Base-by-base conservation (phyloP, 2,888 invertebrate species). In the Hoplodrina blanda region DNA sequence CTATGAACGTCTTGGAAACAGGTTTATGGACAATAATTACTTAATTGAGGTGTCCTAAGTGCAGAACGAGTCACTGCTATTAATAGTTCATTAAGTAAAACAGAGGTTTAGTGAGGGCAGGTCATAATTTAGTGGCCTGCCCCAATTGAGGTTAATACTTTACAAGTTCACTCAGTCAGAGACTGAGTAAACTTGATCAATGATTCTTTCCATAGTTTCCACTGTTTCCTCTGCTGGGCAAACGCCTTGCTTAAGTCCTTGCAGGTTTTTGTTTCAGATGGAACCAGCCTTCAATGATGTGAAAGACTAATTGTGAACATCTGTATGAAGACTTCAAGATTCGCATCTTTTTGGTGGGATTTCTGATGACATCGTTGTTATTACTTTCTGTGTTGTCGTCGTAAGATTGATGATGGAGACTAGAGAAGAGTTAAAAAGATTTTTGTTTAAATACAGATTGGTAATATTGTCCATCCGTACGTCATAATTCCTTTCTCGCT, bases 11-110 rank as follows among this genome's bases (percentile, higher is more conserved):
- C 57, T 78, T 59, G 75, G 66, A 59, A 69, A 79, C 57, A 66
- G 60, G 59, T 85, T 87, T 83, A 85, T 78, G 69, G 73, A 59
- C 68, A 73, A 81, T 88, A 81, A 84, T 80, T 62, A 77, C 73
- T 82, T 84, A 78, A 84, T 76, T 66, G 52, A 69, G 49, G 25
- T 25, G 52, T 57, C 55, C 44, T 73, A 52, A 59, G 25, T 71
- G 50, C 44, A 63, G 37, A 69, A 25, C 44, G 33, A 56, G 20
- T 7, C 50, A 57, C 49, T 65, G 64, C n/a, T 59, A 75, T 73
- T 73, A 76, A 70, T 73, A 65, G 61, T 70, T 77, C 54, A 81
- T 69, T 75, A 76, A 64, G 44, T 79, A 50, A 66, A 81, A 64
- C 46, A 20, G 15, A 30, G 54, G 62, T 81, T 81, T 49, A 68